Percentiles rank a stretch among this genome's conserved stretches.
These are phyloP conservation scores for Borostomias antarcticus DNA, from an alignment of 2,797 vertebrate species.

Conservation along the genomic window DNA sequence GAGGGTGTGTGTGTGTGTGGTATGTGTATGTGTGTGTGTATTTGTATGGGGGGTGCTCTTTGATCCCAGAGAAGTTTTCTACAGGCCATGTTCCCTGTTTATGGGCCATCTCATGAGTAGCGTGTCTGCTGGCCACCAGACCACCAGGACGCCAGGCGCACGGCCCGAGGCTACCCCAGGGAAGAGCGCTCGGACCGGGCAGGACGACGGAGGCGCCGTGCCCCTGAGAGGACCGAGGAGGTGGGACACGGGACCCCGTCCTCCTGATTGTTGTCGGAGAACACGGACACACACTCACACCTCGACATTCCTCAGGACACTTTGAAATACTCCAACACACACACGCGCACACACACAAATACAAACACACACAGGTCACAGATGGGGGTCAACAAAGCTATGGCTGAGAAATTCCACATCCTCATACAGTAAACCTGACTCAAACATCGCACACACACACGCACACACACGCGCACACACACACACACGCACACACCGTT, in stretches of 20 bases:
- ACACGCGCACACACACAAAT: not conserved
- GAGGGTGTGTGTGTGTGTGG: not conserved
- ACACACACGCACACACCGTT: not conserved
- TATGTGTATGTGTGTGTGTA: not conserved
- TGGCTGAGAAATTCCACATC: conserved; percentile 56
- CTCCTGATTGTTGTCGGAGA: not conserved
- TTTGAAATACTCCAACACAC: conserved; percentile 45
- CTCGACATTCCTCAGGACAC: conserved; percentile 46
- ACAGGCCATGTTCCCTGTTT: not conserved
- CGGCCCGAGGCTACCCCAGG: not conserved
- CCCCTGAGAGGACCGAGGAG: not conserved
- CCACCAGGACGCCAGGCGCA: not conserved
- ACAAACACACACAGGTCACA: conserved; percentile 13
- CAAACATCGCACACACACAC: conserved; percentile 10
- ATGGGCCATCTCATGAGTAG: not conserved
- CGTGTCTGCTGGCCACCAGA: not conserved
- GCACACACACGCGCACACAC: not conserved
- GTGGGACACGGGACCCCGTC: not conserved
- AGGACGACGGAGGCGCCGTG: conserved; percentile 5
- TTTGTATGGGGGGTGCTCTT: not conserved
- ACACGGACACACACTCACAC: conserved; percentile 24
- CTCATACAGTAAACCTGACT: conserved; percentile 28
- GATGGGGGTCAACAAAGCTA: conserved; percentile 27
- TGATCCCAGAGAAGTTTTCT: conserved; percentile 7
- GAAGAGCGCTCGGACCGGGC: not conserved